Evolutionary conservation across 2,113 vertebrate species (phyloP).

Genomic region (Callipepla californica): DNA sequence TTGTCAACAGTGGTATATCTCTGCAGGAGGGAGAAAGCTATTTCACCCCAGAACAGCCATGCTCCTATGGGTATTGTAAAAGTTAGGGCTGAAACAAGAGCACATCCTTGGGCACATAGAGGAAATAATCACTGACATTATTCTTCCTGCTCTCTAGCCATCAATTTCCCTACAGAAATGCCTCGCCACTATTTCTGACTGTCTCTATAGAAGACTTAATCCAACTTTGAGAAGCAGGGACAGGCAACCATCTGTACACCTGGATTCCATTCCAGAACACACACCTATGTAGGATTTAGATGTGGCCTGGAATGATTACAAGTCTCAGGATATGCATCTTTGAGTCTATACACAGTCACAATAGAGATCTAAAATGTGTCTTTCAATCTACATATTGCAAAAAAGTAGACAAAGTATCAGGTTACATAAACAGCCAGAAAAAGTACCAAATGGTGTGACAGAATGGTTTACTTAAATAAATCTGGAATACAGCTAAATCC

Average conservation of each 20-base stretch:
- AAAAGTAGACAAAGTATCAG: neutral
- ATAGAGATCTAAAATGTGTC: neutral
- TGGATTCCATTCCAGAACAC: neutral
- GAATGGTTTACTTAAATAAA: neutral
- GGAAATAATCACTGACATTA: neutral
- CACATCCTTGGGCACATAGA: neutral
- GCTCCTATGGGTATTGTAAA: neutral
- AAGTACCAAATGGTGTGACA: neutral
- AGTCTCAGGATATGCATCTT: neutral
- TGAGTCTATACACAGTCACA: neutral
- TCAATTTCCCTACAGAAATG: neutral
- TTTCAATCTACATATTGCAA: neutral
- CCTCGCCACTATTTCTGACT: neutral
- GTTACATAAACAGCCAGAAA: neutral
- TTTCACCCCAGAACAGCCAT: neutral
- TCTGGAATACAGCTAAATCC: neutral
- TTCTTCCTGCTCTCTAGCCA: neutral
- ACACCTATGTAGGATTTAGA: neutral
- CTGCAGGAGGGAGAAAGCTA: neutral
- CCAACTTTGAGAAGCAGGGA: neutral
- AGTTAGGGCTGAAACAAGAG: neutral
- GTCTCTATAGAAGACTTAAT: neutral
- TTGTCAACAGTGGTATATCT: neutral
- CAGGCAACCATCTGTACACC: neutral
- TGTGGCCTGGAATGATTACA: neutral